These are phyloP conservation scores for Hyposoter didymator DNA, from an alignment of 2,888 invertebrate species.

Conservation along the genomic window DNA sequence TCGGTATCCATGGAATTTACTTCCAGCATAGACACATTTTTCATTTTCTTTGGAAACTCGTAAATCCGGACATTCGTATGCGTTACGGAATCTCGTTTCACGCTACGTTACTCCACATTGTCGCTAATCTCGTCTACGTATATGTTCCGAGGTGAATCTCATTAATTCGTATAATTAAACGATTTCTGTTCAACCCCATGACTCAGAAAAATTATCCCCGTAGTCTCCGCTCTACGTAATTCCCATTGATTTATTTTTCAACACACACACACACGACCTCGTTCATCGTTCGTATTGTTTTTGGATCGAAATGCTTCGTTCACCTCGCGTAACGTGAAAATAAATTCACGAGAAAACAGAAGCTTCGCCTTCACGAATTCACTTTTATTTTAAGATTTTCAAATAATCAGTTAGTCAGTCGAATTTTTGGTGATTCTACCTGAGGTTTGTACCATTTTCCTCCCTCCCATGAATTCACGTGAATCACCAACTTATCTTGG, in stretches of 20 bases:
- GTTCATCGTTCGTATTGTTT: conserved; percentile 2
- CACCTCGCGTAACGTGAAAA: background rate
- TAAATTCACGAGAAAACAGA: background rate
- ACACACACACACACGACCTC: background rate
- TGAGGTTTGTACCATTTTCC: background rate
- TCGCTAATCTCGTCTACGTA: background rate
- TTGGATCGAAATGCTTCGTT: conserved; percentile 17
- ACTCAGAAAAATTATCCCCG: conserved; percentile 2
- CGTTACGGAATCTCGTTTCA: conserved; percentile 41
- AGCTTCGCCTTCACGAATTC: background rate
- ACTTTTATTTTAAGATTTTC: background rate
- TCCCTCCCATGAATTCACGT: too few species aligned
- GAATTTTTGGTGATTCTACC: background rate
- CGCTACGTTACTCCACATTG: conserved; percentile 33
- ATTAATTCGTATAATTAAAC: conserved; percentile 14
- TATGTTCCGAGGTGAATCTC: background rate
- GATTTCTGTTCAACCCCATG: conserved; percentile 14
- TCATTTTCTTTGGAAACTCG: conserved; percentile 46
- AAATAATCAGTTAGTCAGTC: background rate
- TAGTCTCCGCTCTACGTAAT: background rate
- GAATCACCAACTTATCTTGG: too few species aligned
- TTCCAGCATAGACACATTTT: background rate
- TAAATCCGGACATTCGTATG: conserved; percentile 46
- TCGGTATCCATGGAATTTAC: conserved; percentile 47
- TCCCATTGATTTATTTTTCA: background rate